Base-by-base conservation (phyloP, 35 echinoderm and acorn worm genomes). In the Ophiothrix spiculata region DNA sequence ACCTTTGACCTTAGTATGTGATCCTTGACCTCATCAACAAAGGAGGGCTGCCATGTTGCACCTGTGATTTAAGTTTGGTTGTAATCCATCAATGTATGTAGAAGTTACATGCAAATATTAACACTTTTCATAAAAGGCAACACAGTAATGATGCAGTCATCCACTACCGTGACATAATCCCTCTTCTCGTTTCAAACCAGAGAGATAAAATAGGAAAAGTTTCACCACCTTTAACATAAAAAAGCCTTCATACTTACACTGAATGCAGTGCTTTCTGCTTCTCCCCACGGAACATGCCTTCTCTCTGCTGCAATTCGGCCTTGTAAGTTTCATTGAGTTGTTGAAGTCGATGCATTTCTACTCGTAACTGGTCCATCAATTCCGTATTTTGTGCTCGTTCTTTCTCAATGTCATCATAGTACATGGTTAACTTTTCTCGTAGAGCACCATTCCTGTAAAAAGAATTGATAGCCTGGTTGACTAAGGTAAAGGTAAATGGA, bases 371-470 rank as follows among this genome's bases (percentile, higher is more conserved):
- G 19, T 90, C 81, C 38, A 90, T 81, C 60, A 84, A 84, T 15
- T 80, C 33, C 25, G 81, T 54, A 23, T 74, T 74, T 75, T 84
- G 80, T 31, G 34, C 33, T 37, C 88, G 32, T 16, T 75, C 80
- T 83, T 90, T 75, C 33, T 83, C 74, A 23, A 90, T 63, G 39
- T 90, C 88, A 1, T 90, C 88, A 8, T 90, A 81, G 88, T 90
- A 90, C 81, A 84, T 76, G n/a, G 39, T 39, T n/a, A 90, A 36
- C 74, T 84, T 90, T 10, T 16, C 40, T 41, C 82, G 64, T 19
- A 90, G 75, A 33, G 73, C 35, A 76, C 49, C 88, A 39, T 82
- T 90, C 13, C 88, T 90, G 40, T 35, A 87, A 36, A 36, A 0
- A 32, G 31, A 25, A 28, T 63, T 35, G 34, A 13, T 23, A 13